Percentiles rank a stretch among this genome's conserved stretches.
Conservation (phyloP, 2,113 vertebrate genomes). For the Rhodinocichla rosea region DNA sequence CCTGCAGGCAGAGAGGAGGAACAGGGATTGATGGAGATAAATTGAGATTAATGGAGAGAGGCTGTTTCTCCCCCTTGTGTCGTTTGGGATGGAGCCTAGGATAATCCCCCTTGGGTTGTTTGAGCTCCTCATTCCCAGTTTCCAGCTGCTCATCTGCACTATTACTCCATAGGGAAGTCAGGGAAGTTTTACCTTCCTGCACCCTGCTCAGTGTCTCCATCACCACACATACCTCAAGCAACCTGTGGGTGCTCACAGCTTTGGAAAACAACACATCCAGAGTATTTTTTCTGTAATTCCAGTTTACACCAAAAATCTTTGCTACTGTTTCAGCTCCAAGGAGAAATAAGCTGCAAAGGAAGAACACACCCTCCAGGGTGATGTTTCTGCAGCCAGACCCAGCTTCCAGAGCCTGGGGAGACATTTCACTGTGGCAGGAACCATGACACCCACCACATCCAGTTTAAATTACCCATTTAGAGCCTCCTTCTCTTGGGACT, state of each 20-base stretch:
- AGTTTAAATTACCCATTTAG: neutral
- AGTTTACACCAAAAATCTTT: neutral
- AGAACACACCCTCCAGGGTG: neutral
- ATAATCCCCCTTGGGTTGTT: accelerated
- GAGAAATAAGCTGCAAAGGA: neutral
- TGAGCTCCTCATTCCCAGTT: neutral
- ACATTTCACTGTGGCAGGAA: neutral
- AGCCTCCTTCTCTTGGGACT: neutral
- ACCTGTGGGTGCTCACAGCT: neutral
- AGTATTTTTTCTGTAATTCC: neutral
- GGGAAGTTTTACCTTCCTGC: neutral
- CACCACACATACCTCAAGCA: neutral
- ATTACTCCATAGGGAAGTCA: neutral
- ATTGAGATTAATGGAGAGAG: neutral
- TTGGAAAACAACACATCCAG: neutral
- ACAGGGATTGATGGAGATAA: neutral
- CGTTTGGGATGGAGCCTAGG: neutral
- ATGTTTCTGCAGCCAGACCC: neutral
- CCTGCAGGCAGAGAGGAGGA: neutral
- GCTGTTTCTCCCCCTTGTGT: neutral
- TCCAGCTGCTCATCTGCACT: neutral
- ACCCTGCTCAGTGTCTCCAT: neutral
- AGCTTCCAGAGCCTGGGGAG: neutral
- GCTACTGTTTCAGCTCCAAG: neutral
- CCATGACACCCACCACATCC: accelerated